Conservation (phyloP, 1,140 invertebrate species). For the Probaryconus sp. region DNA sequence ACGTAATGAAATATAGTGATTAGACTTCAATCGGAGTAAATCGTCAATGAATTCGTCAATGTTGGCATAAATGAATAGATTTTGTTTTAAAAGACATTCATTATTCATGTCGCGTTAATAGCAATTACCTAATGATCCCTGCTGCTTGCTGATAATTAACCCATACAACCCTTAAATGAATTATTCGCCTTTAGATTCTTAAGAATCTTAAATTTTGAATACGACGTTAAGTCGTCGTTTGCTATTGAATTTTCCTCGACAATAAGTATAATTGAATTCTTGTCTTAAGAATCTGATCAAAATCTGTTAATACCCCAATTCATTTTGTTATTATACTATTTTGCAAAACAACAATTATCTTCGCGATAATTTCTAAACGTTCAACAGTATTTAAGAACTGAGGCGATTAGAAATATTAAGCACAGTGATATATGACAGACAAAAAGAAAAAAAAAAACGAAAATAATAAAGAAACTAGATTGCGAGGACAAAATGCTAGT, state of each 20-base stretch:
- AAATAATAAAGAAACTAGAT: no score
- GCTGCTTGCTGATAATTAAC: conserved; percentile 17
- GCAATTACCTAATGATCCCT: conserved; percentile 19
- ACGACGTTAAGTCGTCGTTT: conserved; percentile 5
- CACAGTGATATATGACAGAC: no score
- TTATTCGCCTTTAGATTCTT: conserved; percentile 16
- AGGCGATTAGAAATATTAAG: no score
- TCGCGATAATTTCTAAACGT: conserved; percentile 10
- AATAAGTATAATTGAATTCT: conserved; percentile 18
- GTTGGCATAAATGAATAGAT: conserved; percentile 3
- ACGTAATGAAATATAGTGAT: no score
- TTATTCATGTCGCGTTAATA: conserved; percentile 15
- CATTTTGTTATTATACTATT: no score
- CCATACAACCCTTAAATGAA: conserved; percentile 11
- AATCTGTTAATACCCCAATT: no score
- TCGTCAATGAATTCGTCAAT: conserved; percentile 3
- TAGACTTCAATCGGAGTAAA: no score
- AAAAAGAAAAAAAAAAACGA: no score
- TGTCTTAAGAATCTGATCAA: no score
- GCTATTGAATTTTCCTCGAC: conserved; percentile 20
- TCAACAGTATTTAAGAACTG: no score
- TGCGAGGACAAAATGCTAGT: no score
- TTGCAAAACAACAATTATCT: no score
- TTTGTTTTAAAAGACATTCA: conserved; percentile 1
- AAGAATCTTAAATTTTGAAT: conserved; percentile 26